Percentiles rank a stretch among this genome's conserved stretches.
Conservation (phyloP, 2,888 invertebrate species). For the Hydraecia micacea region DNA sequence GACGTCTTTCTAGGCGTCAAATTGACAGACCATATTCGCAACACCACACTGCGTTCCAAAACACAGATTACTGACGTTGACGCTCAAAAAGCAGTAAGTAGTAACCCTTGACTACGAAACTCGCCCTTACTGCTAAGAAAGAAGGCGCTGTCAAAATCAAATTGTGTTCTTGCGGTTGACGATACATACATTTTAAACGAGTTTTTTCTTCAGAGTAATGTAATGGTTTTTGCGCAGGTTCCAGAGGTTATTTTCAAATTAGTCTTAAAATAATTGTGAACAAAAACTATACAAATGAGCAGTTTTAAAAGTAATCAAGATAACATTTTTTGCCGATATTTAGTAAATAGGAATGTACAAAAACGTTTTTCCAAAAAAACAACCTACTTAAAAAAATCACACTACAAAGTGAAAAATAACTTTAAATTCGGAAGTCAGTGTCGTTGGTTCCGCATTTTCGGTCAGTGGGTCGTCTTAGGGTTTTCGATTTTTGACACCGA, state of each 20-base stretch:
- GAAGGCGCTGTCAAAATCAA: background rate
- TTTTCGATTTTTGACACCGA: no score
- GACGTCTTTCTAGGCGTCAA: no score
- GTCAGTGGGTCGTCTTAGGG: no score
- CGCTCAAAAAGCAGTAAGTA: no score
- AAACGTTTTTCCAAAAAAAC: background rate
- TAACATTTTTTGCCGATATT: slow-evolving; percentile 6
- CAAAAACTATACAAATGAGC: slow-evolving; percentile 43
- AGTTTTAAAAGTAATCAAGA: slow-evolving; percentile 51
- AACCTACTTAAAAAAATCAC: no score
- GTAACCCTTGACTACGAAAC: background rate
- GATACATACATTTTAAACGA: slow-evolving; percentile 10
- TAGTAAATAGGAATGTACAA: slow-evolving; percentile 12
- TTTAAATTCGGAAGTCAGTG: no score
- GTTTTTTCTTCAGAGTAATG: slow-evolving; percentile 32
- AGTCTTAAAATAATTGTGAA: slow-evolving; percentile 23
- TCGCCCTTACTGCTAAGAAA: background rate
- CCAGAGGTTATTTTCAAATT: slow-evolving; percentile 49
- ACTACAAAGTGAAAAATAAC: no score
- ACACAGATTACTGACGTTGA: no score
- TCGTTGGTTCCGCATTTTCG: no score
- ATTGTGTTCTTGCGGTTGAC: background rate
- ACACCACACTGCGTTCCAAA: no score
- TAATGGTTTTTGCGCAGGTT: slow-evolving; percentile 23
- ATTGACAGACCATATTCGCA: no score